Evolutionary conservation across 1,140 invertebrate genomes (phyloP), one percentile per base, ranked within the genome.

Genomic region (Fopius arisanus): DNA sequence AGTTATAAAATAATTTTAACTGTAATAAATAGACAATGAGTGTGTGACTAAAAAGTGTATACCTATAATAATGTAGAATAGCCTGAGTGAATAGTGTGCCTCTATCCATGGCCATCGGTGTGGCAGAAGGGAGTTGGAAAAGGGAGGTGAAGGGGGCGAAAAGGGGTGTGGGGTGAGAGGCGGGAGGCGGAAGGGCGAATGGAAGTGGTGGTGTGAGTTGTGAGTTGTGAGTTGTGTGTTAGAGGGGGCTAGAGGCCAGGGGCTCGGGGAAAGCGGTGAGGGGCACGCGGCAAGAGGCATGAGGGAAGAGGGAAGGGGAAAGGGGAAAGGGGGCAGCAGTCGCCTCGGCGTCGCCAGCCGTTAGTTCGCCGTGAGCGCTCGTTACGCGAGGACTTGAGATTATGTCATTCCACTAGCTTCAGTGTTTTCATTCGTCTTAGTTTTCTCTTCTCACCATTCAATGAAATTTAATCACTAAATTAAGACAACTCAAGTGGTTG

Each of bases 341-440:
- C 82, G 81, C 78, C 82, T 80, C 78, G 78, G 83, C 82, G 80
- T 79, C 79, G 83, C 82, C 85, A 85, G 81, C 82, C 82, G 83
- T 77, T 85, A 87, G 85, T 85, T 85, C 81, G 86, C 82, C 84
- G 83, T 87, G 84, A 86, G 83, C 87, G 86, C 84, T 85, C 85
- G 80, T 82, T 26, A 82, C 81, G 82, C 67, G 82, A 87, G 84
- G 80, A 83, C 79, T 81, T 79, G 78, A 80, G 54, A 12, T 59
- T 59, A 59, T 10, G 6, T 26, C 5, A 59, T 59, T 59, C 54
- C 7, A 14, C 23, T 10, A 26, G 23, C 5, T 59, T 59, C 43
- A 1, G 43, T 48, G 23, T 28, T 1, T 4, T 59, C 19, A 3
- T 6, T 5, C 1, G 19, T 51, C 19, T 51, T 23, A 28, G 16